Evolutionary conservation across 2,888 invertebrate genomes (phyloP), one percentile per base, ranked within the genome.

Genomic region (Amiota communis): DNA sequence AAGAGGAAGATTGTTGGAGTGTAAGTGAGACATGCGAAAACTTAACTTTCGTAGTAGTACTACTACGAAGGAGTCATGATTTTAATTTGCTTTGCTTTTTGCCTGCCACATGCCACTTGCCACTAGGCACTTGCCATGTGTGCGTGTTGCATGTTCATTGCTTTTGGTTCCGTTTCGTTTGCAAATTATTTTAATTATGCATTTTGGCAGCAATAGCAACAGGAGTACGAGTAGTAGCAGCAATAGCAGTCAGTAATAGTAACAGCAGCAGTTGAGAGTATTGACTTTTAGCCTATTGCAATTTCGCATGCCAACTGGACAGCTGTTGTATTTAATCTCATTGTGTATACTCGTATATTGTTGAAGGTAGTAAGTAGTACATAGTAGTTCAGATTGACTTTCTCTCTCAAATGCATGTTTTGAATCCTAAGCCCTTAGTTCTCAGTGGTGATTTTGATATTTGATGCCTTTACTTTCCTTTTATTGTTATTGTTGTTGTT

Each of bases 161-260:
- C 80, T 75, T n/a, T 79, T 72, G 80, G 79, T 36, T 78, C 75
- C 77, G 78, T 75, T 48, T 36, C 65, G 48, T 65, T 49, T 65
- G 65, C 17, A 69, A 80, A 78, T 80, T 77, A 81, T 79, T 83
- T 84, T 80, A 83, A 84, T 81, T 83, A 83, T 79, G 83, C 78
- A 80, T 79, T 80, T 80, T 79, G 76, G 57, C 70, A 17, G 46
- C 57, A n/a, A 57, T 13, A 47, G 49, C 49, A 47, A 15, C 65
- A 17, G 23, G 9, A 48, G 49, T 20, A 49, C 8, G 4, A 36
- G 36, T 6, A 36, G 2, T 36, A 36, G 36, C 36, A 36, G 36
- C 6, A 36, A 6, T n/a, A n/a, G n/a, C n/a, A n/a, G n/a, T n/a
- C 36, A 36, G 36, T 36, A 36, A 36, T 6, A 36, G 36, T 6